Evolutionary conservation across 2,888 invertebrate genomes (phyloP).

Genomic region (Caenorhabditis sulstoni): DNA sequence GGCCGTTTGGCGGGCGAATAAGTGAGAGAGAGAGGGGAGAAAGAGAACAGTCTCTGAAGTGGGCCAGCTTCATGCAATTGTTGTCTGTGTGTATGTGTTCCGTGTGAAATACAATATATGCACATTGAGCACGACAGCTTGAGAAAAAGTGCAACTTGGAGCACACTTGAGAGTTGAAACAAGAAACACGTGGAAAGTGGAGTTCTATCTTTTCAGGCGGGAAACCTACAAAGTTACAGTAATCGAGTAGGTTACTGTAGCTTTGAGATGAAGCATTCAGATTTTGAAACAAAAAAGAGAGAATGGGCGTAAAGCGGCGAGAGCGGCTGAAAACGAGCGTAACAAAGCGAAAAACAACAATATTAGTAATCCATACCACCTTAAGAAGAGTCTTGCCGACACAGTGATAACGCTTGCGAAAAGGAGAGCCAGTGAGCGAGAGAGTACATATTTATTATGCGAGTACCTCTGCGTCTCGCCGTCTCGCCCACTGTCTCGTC

Average conservation of each 20-base stretch:
- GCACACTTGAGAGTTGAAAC: not conserved
- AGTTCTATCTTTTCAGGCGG: too few relatives aligned
- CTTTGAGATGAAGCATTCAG: too few relatives aligned
- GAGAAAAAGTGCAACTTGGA: not conserved
- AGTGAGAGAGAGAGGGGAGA: too few relatives aligned
- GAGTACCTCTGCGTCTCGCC: conserved; percentile 31
- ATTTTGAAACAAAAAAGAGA: too few relatives aligned
- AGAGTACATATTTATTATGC: conserved; percentile 17
- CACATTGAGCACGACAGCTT: not conserved
- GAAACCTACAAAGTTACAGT: too few relatives aligned
- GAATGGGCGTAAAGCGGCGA: too few relatives aligned
- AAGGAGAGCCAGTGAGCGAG: not conserved
- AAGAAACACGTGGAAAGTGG: too few relatives aligned
- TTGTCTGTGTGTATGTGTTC: not conserved
- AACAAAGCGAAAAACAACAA: not conserved
- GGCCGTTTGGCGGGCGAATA: not conserved
- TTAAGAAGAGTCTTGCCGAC: not conserved
- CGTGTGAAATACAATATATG: not conserved
- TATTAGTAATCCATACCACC: not conserved
- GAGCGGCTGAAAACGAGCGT: too few relatives aligned
- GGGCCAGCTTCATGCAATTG: not conserved
- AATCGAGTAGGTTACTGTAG: too few relatives aligned
- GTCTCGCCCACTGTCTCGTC: conserved; percentile 8
- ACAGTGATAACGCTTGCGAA: not conserved
- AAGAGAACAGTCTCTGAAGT: not conserved